Evolutionary conservation across 1,140 invertebrate species (phyloP), one percentile per base, ranked within the genome.

Genomic region (Carposina sasakii): DNA sequence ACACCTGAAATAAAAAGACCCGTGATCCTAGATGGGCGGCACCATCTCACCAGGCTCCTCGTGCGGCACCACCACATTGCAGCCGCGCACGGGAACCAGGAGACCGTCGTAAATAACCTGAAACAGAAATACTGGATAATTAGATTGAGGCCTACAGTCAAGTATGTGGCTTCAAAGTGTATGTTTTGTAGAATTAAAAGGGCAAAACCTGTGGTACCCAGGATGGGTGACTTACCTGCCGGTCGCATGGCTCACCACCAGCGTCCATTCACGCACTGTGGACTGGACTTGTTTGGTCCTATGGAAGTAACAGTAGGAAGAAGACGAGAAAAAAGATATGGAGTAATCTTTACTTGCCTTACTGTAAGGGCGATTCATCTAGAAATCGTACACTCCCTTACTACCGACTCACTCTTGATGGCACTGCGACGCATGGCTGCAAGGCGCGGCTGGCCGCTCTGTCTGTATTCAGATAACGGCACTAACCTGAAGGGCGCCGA

Each of bases 331-430:
- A 81, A 84, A 34, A 43, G 64, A 2, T 82, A 64, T 46, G 57
- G 76, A 9, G 64, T 57, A 3, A 5, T 87, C 2, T 78, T 78
- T 31, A 85, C 74, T 0, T 81, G 74, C 42, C 47, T 52, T 40
- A 62, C 33, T 48, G 67, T 62, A 2, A 57, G 81, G 42, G 82
- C 79, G 0, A 58, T 87, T 2, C 83, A 87, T 49, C 17, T 86
- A 2, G 82, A 86, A 48, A 19, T 76, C 0, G 66, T 63, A 0
- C 55, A 55, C 13, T 59, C 52, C 15, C 40, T 86, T 5, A 49
- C 56, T 9, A 76, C 75, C 4, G 62, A 74, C 28, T 54, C 52
- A 3, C 75, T 71, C 57, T 36, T 84, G 16, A 59, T 58, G 36
- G 37, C 12, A 17, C n/a, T 20, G 13, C 1, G 23, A 20, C 1